Evolutionary conservation across 1,140 invertebrate species (phyloP).

Genomic region (Drosophila pseudoananassae): DNA sequence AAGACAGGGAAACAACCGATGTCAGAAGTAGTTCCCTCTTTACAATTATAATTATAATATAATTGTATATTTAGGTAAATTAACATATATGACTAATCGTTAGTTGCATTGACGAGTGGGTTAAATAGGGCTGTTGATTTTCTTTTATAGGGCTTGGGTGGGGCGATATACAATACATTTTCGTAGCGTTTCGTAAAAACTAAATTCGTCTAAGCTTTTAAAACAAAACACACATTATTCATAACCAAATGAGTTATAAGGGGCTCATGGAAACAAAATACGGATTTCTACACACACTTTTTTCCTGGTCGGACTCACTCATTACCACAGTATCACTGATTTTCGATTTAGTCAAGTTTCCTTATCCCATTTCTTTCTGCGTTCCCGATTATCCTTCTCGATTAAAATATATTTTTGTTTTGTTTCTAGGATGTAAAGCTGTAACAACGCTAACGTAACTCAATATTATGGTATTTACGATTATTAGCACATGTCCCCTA

Average conservation of each 20-base stretch:
- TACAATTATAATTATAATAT: slow-evolving; percentile 46
- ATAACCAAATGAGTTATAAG: slow-evolving; percentile 26
- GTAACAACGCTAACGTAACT: slow-evolving; percentile 56
- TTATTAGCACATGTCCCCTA: slow-evolving; percentile 46
- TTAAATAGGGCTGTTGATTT: slow-evolving; percentile 11
- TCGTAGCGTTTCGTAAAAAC: slow-evolving; percentile 35
- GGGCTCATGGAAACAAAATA: slow-evolving; percentile 24
- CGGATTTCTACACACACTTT: slow-evolving; percentile 29
- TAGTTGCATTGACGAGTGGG: slow-evolving; percentile 59
- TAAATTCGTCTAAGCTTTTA: slow-evolving; percentile 47
- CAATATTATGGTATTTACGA: slow-evolving; percentile 21
- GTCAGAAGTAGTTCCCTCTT: slow-evolving; percentile 27
- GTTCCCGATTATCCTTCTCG: neutral
- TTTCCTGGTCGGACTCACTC: slow-evolving; percentile 51
- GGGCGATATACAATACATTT: slow-evolving; percentile 64
- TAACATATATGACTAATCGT: slow-evolving; percentile 52
- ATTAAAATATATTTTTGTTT: neutral
- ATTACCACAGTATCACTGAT: slow-evolving; percentile 50
- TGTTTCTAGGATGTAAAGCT: slow-evolving; percentile 44
- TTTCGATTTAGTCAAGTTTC: slow-evolving; percentile 44
- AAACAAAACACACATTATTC: slow-evolving; percentile 37
- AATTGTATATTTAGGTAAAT: slow-evolving; percentile 33
- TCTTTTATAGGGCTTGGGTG: slow-evolving; percentile 17
- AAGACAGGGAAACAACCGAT: slow-evolving; percentile 66
- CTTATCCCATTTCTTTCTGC: slow-evolving; percentile 9